These are phyloP conservation scores for Rhaphigaster nebulosa DNA, from an alignment of 2,888 invertebrate species.

Conservation along the genomic window DNA sequence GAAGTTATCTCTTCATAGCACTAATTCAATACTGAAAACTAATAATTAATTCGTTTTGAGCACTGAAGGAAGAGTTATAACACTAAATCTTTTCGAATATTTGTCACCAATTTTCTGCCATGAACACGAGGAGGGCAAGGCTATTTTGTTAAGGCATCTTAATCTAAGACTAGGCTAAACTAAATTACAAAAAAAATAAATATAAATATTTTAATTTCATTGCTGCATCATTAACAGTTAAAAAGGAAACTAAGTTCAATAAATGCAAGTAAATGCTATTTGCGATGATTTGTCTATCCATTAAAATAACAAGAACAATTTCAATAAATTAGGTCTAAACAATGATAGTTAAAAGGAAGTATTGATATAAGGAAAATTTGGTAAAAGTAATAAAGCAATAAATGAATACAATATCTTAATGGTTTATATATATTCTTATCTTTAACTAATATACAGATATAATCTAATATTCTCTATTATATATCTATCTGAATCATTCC, in stretches of 20 bases:
- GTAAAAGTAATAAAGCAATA: not conserved
- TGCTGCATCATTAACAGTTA: not conserved
- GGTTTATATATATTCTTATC: not conserved
- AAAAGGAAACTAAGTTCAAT: constrained; percentile 9
- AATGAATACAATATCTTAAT: not conserved
- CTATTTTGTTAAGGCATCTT: constrained; percentile 51
- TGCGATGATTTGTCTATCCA: not conserved
- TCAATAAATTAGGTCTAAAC: not conserved
- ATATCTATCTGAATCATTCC: not conserved
- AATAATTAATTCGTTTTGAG: constrained; percentile 48
- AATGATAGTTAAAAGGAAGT: not conserved
- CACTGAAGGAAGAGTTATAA: constrained; percentile 25
- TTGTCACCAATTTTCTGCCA: constrained; percentile 28
- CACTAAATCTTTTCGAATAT: constrained; percentile 27
- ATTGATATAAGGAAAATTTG: not conserved
- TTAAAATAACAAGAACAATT: not conserved
- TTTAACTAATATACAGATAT: not conserved
- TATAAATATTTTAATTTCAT: constrained; percentile 7
- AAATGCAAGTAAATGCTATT: constrained; percentile 12
- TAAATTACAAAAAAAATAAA: not conserved
- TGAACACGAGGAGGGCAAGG: constrained; percentile 44
- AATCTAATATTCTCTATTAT: not conserved
- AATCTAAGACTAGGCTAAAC: constrained; percentile 55
- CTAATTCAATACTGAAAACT: constrained; percentile 1
- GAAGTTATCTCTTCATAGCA: constrained; percentile 6